These are phyloP conservation scores for Spheniscus mendiculus DNA, from an alignment of 2,113 vertebrate genomes.

Conservation along the genomic window DNA sequence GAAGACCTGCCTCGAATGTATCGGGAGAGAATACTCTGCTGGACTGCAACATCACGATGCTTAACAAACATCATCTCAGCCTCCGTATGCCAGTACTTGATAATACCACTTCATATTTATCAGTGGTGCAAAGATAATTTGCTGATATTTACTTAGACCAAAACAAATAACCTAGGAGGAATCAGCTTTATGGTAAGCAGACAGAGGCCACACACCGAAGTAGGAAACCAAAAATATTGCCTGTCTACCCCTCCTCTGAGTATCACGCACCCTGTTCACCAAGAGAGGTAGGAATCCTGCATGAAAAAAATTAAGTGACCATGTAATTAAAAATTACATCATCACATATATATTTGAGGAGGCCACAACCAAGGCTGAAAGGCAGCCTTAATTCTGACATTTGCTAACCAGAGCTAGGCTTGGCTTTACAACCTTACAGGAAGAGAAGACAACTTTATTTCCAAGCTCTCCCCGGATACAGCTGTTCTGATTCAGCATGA, in stretches of 20 bases:
- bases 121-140: background rate
- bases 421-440: background rate
- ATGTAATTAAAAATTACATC: background rate
- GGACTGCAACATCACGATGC: background rate
- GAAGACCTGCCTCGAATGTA: background rate
- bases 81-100: background rate
- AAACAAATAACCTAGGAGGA: background rate
- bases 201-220: background rate
- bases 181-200: background rate
- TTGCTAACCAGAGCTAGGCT: background rate
- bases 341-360: rapidly evolving
- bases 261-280: background rate
- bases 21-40: background rate
- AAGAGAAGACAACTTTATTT: background rate
- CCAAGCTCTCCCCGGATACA: background rate
- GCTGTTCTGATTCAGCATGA: conserved; percentile 40
- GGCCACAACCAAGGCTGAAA: background rate
- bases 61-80: background rate
- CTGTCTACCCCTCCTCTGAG: background rate
- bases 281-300: background rate
- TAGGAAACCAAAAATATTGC: background rate
- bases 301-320: background rate
- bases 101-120: background rate
- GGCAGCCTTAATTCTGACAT: background rate
- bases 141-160: background rate